Percentiles rank a stretch among this genome's conserved stretches.
Evolutionary conservation across 1,140 invertebrate species (phyloP).

Genomic region (Ooceraea biroi): DNA sequence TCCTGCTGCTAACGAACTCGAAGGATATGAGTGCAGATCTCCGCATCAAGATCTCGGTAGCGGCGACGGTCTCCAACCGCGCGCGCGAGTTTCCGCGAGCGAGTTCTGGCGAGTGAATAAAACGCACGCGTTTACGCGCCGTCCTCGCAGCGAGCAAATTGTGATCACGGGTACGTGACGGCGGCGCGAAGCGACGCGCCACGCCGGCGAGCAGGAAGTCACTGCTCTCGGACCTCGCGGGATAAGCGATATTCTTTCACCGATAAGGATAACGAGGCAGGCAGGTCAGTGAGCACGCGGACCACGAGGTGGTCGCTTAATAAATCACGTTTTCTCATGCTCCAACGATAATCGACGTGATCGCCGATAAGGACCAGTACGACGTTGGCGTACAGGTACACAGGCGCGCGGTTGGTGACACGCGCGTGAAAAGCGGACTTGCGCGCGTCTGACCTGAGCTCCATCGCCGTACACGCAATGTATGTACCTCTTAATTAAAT

Average conservation of each 20-base stretch:
- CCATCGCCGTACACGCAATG: constrained; percentile 7
- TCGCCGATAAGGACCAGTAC: constrained; percentile 64
- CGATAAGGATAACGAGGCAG: constrained; percentile 77
- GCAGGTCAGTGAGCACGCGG: constrained; percentile 72
- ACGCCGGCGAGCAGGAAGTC: constrained; percentile 71
- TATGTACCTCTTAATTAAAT: constrained; percentile 50
- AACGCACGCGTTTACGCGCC: constrained; percentile 33
- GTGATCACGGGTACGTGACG: constrained; percentile 55
- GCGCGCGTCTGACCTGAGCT: constrained; percentile 14
- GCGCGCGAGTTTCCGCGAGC: not conserved
- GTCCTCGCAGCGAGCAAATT: constrained; percentile 42
- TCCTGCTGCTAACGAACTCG: no score
- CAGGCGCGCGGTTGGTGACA: constrained; percentile 42
- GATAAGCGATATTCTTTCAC: constrained; percentile 71
- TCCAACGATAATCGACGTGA: constrained; percentile 67
- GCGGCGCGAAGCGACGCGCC: constrained; percentile 39
- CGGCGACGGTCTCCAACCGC: no score
- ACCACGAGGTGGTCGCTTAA: constrained; percentile 69
- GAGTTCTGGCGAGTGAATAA: not conserved
- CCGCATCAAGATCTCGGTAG: no score
- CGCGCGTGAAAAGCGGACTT: constrained; percentile 13
- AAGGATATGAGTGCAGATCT: no score
- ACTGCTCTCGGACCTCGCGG: constrained; percentile 40
- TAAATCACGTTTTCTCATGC: constrained; percentile 75
- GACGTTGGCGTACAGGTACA: constrained; percentile 54